Evolutionary conservation across 2,113 vertebrate genomes (phyloP).

Genomic region (Anser cygnoides): DNA sequence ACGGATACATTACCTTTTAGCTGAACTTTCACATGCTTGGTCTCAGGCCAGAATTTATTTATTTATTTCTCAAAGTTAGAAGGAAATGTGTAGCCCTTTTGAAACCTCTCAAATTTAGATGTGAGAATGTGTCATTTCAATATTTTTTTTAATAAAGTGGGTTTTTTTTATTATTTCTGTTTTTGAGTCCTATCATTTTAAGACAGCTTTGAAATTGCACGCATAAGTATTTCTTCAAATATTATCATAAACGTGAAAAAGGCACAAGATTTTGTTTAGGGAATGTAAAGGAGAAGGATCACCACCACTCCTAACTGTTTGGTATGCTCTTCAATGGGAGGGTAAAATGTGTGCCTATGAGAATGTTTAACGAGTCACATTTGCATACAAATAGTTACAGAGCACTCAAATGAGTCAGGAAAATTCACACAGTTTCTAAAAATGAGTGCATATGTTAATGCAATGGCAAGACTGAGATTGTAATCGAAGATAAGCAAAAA

Average conservation of each 20-base stretch:
- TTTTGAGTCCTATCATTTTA: not conserved
- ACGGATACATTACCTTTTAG: not conserved
- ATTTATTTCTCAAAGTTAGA: not conserved
- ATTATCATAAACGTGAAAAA: not conserved
- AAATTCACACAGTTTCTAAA: conserved; percentile 58
- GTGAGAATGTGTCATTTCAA: not conserved
- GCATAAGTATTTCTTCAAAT: not conserved
- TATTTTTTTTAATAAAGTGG: not conserved
- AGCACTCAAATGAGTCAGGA: conserved; percentile 57
- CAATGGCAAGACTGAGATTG: conserved; percentile 35
- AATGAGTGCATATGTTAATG: conserved; percentile 43
- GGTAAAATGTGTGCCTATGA: conserved; percentile 3
- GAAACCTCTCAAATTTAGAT: not conserved
- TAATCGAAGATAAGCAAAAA: conserved; percentile 43
- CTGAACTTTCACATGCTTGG: not conserved
- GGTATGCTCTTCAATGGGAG: not conserved
- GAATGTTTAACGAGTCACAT: conserved; percentile 32
- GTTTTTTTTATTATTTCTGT: not conserved
- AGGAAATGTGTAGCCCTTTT: not conserved
- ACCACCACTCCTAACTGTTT: not conserved
- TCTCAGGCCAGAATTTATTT: not conserved
- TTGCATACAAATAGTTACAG: conserved; percentile 62
- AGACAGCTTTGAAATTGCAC: not conserved
- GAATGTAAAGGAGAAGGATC: not conserved
- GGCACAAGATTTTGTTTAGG: not conserved